Evolutionary conservation across 1,140 invertebrate species (phyloP).

Genomic region (Drosophila oshimai): DNA sequence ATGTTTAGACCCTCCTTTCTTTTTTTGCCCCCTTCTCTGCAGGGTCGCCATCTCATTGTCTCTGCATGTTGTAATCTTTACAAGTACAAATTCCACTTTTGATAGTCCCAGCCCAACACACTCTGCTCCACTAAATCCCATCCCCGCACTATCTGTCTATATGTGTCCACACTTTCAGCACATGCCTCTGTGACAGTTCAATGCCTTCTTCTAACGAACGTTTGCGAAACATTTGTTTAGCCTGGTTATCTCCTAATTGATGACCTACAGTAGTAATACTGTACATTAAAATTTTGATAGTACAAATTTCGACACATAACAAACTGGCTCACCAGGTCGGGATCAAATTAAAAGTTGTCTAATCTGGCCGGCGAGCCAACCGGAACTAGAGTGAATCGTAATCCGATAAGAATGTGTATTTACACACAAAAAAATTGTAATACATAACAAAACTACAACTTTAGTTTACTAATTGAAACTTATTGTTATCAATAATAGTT

Average conservation of each 20-base stretch:
- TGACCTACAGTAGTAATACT: constrained; percentile 38
- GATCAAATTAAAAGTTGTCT: neutral
- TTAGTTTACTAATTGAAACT: neutral
- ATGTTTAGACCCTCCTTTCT: neutral
- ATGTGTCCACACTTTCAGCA: neutral
- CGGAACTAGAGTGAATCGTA: constrained; percentile 51
- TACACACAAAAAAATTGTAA: constrained; percentile 2
- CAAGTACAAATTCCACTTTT: constrained; percentile 66
- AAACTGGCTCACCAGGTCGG: neutral
- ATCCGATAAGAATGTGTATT: neutral
- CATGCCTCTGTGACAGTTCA: constrained; percentile 56
- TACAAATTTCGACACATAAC: constrained; percentile 27
- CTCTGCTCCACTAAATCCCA: neutral
- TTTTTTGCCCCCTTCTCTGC: no score
- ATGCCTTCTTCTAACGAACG: constrained; percentile 39
- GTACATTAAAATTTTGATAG: constrained; percentile 51
- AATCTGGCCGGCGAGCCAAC: constrained; percentile 25
- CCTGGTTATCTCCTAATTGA: constrained; percentile 30
- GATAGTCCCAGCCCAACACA: constrained; percentile 8
- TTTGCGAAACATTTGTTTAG: constrained; percentile 50
- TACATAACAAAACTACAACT: no score
- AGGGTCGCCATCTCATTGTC: neutral
- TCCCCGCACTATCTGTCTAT: constrained; percentile 42
- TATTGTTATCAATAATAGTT: no score
- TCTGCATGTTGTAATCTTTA: constrained; percentile 43